Percentiles rank a stretch among this genome's conserved stretches.
Evolutionary conservation across 1,140 invertebrate species (phyloP).

Genomic region (Drosophila pallidifrons): DNA sequence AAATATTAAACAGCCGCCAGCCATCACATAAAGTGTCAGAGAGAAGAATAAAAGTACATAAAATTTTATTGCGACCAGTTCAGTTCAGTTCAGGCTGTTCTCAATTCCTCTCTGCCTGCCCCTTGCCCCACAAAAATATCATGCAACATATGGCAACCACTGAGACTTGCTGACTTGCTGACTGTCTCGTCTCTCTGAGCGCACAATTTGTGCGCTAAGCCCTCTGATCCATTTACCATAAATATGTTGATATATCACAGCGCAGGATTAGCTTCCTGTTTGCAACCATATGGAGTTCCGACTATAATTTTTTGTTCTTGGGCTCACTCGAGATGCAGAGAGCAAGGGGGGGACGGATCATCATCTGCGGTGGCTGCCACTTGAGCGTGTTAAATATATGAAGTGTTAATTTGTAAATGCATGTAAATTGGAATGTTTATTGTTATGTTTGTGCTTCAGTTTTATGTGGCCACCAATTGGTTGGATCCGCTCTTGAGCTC

Average conservation of each 20-base stretch:
- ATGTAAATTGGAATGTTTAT: constrained; percentile 63
- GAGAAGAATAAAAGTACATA: constrained; percentile 55
- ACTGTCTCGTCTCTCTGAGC: too few relatives aligned
- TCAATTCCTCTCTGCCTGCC: neutral
- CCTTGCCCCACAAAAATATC: neutral
- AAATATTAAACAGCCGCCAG: constrained; percentile 71
- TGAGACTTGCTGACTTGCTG: constrained; percentile 24
- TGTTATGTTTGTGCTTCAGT: constrained; percentile 60
- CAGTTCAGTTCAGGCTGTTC: constrained; percentile 15
- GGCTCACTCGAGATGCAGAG: neutral
- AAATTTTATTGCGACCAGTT: constrained; percentile 63
- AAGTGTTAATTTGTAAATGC: constrained; percentile 78
- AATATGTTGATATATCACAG: constrained; percentile 84
- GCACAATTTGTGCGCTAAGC: constrained; percentile 53
- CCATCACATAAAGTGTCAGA: constrained; percentile 47
- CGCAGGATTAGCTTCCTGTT: constrained; percentile 81
- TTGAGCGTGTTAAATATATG: constrained; percentile 66
- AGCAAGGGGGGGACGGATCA: neutral
- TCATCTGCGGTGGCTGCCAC: constrained; percentile 52
- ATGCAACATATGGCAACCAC: constrained; percentile 71
- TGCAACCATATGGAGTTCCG: constrained; percentile 72
- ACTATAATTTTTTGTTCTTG: constrained; percentile 3
- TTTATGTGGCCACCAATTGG: constrained; percentile 65
- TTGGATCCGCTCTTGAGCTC: constrained; percentile 10
- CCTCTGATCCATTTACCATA: constrained; percentile 80